phyloP scores from a whole-genome alignment of 1,140 invertebrate species.

The Asbolus verrucosus region DNA sequence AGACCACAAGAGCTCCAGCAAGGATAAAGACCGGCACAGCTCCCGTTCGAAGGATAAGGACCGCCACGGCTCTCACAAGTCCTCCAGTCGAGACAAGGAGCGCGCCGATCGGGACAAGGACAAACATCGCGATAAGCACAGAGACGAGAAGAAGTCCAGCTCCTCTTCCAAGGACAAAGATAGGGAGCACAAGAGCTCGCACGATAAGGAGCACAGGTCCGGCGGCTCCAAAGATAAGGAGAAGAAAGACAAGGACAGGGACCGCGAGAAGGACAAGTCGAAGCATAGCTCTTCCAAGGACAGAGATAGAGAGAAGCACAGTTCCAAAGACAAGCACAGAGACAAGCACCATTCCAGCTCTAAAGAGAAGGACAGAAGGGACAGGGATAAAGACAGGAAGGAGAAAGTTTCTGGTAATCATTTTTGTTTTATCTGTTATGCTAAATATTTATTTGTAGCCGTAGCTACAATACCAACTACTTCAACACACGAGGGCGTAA shows the following conservation, averaged over 20 bases:
- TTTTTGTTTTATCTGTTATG: conserved; percentile 1
- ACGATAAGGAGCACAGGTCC: conserved; percentile 66
- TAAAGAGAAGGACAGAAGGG: conserved; percentile 68
- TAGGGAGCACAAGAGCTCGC: conserved; percentile 56
- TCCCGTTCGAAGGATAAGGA: conserved; percentile 63
- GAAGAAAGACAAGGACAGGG: conserved; percentile 66
- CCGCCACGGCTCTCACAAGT: conserved; percentile 69
- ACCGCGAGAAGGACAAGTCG: conserved; percentile 70
- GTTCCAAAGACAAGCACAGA: conserved; percentile 64
- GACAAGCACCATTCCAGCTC: conserved; percentile 64
- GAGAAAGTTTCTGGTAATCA: conserved; percentile 3
- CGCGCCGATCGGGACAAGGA: conserved; percentile 59
- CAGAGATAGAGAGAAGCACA: conserved; percentile 74
- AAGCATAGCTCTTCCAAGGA: conserved; percentile 63
- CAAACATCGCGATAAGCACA: conserved; percentile 64
- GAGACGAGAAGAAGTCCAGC: conserved; percentile 62
- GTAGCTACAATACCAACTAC: background rate
- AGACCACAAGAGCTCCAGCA: conserved; percentile 69
- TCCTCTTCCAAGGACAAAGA: conserved; percentile 66
- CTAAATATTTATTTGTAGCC: conserved; percentile 18
- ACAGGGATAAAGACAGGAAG: conserved; percentile 57
- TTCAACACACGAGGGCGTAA: conserved; percentile 24
- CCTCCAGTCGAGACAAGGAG: conserved; percentile 68
- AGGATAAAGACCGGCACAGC: conserved; percentile 63
- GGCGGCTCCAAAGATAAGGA: conserved; percentile 65